phyloP scores from a whole-genome alignment of 1,140 invertebrate species.

The Bombyx mandarina region DNA sequence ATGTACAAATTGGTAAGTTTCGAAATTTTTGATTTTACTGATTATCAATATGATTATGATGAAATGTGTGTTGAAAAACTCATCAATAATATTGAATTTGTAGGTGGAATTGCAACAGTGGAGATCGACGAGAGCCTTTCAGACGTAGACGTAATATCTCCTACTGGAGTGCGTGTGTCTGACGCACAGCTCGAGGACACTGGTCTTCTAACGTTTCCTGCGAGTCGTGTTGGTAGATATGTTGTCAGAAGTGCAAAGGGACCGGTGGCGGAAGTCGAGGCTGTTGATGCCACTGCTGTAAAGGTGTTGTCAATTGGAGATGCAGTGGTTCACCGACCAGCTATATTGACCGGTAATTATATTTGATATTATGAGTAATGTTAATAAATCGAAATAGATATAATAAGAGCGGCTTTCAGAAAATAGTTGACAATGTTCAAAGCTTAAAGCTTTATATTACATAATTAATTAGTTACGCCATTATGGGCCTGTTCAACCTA shows the following conservation, averaged over 20 bases:
- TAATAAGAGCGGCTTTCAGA: too few species aligned
- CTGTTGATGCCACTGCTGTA: constrained; percentile 88
- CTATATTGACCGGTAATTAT: constrained; percentile 79
- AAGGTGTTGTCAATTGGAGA: constrained; percentile 84
- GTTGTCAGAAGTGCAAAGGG: constrained; percentile 59
- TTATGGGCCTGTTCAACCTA: too few species aligned
- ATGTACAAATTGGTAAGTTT: constrained; percentile 71
- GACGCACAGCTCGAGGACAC: constrained; percentile 65
- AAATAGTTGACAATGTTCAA: too few species aligned
- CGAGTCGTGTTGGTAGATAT: constrained; percentile 69
- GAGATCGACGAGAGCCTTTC: constrained; percentile 71
- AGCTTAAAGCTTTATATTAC: too few species aligned
- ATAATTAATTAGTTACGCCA: too few species aligned
- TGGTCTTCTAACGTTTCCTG: constrained; percentile 71
- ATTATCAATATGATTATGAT: too few species aligned
- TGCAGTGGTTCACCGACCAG: constrained; percentile 86
- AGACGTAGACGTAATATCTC: constrained; percentile 72
- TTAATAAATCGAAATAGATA: too few species aligned
- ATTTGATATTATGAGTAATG: not conserved
- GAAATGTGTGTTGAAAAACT: too few species aligned
- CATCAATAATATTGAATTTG: not conserved
- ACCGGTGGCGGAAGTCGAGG: constrained; percentile 78
- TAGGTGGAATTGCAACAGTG: constrained; percentile 69
- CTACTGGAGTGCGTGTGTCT: constrained; percentile 65
- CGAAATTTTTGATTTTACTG: too few species aligned